Evolutionary conservation across 30 jellyfish, hydroid and myxozoan genomes (phyloP), one percentile per base, ranked within the genome.

Genomic region (Nemopilema nomurai): DNA sequence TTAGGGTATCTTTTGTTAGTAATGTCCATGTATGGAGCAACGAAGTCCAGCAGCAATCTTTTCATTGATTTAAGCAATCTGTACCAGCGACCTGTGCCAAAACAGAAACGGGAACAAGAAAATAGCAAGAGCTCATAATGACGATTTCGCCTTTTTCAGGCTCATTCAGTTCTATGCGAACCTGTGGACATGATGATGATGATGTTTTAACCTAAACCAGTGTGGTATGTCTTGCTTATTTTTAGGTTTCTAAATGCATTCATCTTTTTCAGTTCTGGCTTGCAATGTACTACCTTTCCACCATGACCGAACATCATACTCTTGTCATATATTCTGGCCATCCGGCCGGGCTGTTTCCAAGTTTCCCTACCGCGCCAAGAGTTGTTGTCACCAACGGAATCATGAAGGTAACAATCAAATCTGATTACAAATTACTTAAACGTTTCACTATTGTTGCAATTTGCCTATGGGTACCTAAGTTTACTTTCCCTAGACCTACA

Each of bases 281-380:
- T 63, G 94, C 90, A 32, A 93, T 93, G 98, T 79, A 93, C 78
- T 93, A 93, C 49, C 88, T 93, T 49, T 93, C 98, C 25, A 83
- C 81, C 16, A 93, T 93, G 98, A 89, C 94, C 0, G 98, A 93
- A 71, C 86, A 88, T 30, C 98, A 93, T 50, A 93, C 98, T 28
- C 79, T 93, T 28, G 95, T 87, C 67, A 83, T 93, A 62, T 93
- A 84, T 62, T 83, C 98, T 83, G 98, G 98, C 20, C 98, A 93
- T 74, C 98, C 98, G 6, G 79, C 87, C 31, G 98, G 98, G 8
- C 90, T 93, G 27, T 93, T 93, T 74, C 98, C 98, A 25, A 93
- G 98, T 63, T 83, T 90, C 30, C 94, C 98, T 4, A 18, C 96
- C 3, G 87, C 98, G 25, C 98, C 98, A 49, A 88, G 98, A 72